phyloP scores from a whole-genome alignment of 2,113 vertebrate genomes.

The Calidris pygmaea region DNA sequence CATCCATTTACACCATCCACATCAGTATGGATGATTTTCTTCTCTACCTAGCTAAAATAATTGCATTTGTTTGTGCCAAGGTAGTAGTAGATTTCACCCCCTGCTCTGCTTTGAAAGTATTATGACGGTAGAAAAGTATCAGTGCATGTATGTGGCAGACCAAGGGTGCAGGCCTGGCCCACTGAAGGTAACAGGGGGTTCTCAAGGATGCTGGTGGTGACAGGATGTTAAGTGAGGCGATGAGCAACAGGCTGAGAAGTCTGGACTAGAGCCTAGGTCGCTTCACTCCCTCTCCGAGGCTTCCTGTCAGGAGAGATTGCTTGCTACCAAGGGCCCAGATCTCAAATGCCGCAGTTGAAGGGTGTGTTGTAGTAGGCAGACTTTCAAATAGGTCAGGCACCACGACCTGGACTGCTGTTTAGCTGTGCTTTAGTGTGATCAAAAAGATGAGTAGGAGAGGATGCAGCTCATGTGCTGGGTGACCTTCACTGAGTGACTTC shows the following conservation, averaged over 20 bases:
- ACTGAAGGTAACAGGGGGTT: background rate
- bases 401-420: background rate
- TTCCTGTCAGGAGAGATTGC: background rate
- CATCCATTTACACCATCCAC: background rate
- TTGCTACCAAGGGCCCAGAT: background rate
- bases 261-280: background rate
- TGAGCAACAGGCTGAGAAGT: background rate
- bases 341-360: background rate
- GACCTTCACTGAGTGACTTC: conserved; percentile 9
- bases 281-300: background rate
- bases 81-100: background rate
- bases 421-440: background rate
- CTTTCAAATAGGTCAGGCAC: background rate
- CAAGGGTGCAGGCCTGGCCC: background rate
- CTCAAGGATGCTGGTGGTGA: background rate
- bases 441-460: conserved; percentile 15
- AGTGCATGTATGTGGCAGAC: background rate
- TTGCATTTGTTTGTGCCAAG: background rate
- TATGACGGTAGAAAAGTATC: background rate
- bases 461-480: background rate
- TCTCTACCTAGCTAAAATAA: background rate
- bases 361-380: background rate
- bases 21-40: background rate
- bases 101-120: background rate
- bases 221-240: background rate